phyloP scores from a whole-genome alignment of 2,113 vertebrate genomes.

The Podocnemis expansa region DNA sequence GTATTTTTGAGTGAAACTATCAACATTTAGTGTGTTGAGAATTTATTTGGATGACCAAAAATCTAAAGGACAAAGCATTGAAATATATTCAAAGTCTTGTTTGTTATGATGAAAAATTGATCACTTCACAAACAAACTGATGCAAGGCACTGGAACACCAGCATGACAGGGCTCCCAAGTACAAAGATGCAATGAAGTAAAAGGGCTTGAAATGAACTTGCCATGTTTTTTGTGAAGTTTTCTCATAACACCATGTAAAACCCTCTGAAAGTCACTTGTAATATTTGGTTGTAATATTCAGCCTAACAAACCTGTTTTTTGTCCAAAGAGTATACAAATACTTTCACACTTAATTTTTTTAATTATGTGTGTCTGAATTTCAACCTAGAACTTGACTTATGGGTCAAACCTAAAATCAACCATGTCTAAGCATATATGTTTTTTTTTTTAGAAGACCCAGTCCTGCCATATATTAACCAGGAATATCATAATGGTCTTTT shows the following conservation, averaged over 20 bases:
- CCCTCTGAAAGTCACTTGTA: not conserved
- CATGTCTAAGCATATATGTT: not conserved
- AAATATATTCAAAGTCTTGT: not conserved
- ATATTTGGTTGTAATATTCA: not conserved
- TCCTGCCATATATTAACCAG: slow-evolving; percentile 68
- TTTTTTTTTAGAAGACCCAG: slow-evolving; percentile 21
- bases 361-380: not conserved
- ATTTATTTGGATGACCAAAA: not conserved
- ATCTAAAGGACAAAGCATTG: not conserved
- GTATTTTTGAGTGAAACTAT: not conserved
- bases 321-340: not conserved
- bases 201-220: not conserved
- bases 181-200: not conserved
- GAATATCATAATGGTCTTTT: slow-evolving; percentile 65
- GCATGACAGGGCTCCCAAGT: not conserved
- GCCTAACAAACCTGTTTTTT: not conserved
- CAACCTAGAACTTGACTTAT: slow-evolving; percentile 48
- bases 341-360: not conserved
- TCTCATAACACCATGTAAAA: not conserved
- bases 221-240: not conserved
- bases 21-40: not conserved
- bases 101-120: not conserved
- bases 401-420: slow-evolving; percentile 31
- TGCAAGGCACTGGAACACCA: not conserved
- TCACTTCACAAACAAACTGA: not conserved